A percentile compares a stretch with the other conserved stretches of the same genome.
These are phyloP conservation scores for Steinernema khuongi DNA, from an alignment of 1,140 invertebrate genomes.

Conservation along the genomic window DNA sequence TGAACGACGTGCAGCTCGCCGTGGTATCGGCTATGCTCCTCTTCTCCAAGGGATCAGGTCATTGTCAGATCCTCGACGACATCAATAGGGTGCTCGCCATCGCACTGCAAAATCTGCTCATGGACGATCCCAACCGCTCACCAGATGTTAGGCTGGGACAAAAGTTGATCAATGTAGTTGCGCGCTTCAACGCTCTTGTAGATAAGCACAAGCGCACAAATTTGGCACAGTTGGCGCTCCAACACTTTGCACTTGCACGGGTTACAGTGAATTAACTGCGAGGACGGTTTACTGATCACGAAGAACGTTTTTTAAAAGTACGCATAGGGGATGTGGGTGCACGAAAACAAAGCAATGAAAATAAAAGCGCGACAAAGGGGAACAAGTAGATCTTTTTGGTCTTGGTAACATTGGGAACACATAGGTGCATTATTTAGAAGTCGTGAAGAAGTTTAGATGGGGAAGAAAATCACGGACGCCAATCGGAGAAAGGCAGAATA, in stretches of 20 bases:
- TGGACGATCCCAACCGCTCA: conserved; percentile 3
- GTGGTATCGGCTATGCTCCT: conserved; percentile 24
- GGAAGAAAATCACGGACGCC: no score
- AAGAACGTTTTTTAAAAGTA: no score
- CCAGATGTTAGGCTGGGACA: background rate
- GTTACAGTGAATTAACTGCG: background rate
- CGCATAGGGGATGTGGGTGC: no score
- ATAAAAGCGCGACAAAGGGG: no score
- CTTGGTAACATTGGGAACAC: no score
- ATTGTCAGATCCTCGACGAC: background rate
- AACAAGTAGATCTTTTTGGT: no score
- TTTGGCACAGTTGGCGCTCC: background rate
- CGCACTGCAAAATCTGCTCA: background rate
- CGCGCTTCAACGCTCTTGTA: background rate
- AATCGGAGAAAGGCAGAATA: no score
- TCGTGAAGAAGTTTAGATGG: no score
- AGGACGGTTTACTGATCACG: no score
- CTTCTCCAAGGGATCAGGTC: background rate
- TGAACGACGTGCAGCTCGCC: conserved; percentile 31
- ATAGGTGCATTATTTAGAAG: no score
- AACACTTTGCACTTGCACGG: background rate
- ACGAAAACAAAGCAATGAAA: no score
- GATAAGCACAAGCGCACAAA: background rate
- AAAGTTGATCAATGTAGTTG: background rate
- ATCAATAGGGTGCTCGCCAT: background rate